phyloP scores from a whole-genome alignment of 2,797 vertebrate genomes.

The Tadarida brasiliensis region DNA sequence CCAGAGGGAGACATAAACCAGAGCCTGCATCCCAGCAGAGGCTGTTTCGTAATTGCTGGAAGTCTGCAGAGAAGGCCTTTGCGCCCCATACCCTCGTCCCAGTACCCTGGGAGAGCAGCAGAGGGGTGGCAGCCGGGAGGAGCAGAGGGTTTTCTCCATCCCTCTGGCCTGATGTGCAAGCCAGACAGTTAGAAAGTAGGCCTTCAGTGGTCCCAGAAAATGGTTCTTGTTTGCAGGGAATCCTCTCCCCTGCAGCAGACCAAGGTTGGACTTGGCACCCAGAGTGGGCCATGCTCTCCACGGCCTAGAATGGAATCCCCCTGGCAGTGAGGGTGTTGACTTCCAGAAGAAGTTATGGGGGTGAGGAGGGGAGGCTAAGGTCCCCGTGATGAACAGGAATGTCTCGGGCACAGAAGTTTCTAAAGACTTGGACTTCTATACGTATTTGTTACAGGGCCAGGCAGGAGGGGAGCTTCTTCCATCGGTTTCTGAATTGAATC shows the following conservation, averaged over 20 bases:
- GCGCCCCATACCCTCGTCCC: neutral
- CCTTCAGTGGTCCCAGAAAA: neutral
- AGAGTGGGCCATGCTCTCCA: neutral
- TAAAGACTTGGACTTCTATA: neutral
- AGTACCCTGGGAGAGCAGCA: neutral
- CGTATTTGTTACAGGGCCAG: neutral
- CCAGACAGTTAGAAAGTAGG: neutral
- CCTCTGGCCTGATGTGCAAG: neutral
- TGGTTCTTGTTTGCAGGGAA: neutral
- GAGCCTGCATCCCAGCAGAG: constrained; percentile 60
- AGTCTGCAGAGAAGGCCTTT: constrained; percentile 48
- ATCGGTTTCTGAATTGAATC: neutral
- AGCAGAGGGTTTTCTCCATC: neutral
- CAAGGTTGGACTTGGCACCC: neutral
- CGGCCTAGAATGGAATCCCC: neutral
- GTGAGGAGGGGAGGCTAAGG: neutral
- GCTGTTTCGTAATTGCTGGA: constrained; percentile 70
- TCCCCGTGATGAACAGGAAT: neutral
- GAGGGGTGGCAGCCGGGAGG: neutral
- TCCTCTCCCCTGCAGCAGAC: neutral
- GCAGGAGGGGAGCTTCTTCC: neutral
- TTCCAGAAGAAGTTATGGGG: neutral
- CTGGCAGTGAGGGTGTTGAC: neutral
- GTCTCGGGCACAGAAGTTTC: neutral
- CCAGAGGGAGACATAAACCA: constrained; percentile 77